phyloP scores from a whole-genome alignment of 2,113 vertebrate species.

The Hucho hucho region DNA sequence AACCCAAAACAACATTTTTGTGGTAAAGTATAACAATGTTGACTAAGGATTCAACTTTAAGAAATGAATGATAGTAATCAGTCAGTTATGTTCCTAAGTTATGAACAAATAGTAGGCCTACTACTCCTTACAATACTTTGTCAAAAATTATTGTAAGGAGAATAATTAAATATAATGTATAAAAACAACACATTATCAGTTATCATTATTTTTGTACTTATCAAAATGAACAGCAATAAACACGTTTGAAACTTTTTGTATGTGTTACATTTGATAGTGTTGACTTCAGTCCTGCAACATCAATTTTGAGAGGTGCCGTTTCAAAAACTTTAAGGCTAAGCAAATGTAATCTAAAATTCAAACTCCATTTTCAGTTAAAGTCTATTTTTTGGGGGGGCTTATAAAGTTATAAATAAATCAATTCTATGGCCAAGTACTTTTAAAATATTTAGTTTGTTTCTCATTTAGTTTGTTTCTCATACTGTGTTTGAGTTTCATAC shows the following conservation, averaged over 20 bases:
- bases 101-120: no score
- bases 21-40: neutral
- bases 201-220: neutral
- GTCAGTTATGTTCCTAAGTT: neutral
- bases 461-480: no score
- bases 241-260: neutral
- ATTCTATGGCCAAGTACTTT: no score
- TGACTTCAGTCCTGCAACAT: neutral
- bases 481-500: no score
- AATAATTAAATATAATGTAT: neutral
- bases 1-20: constrained; percentile 67
- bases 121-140: no score
- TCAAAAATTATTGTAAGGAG: no score
- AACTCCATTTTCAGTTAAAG: no score
- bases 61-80: neutral
- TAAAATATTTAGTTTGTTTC: no score
- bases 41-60: neutral
- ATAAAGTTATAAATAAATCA: no score
- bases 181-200: neutral
- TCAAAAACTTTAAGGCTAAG: no score
- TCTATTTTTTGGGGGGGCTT: no score
- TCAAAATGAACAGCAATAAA: neutral
- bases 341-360: no score
- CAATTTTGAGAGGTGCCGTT: neutral
- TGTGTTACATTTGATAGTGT: neutral